phyloP scores from a whole-genome alignment of 2,113 vertebrate genomes.

The Speoplatyrhinus poulsoni region DNA sequence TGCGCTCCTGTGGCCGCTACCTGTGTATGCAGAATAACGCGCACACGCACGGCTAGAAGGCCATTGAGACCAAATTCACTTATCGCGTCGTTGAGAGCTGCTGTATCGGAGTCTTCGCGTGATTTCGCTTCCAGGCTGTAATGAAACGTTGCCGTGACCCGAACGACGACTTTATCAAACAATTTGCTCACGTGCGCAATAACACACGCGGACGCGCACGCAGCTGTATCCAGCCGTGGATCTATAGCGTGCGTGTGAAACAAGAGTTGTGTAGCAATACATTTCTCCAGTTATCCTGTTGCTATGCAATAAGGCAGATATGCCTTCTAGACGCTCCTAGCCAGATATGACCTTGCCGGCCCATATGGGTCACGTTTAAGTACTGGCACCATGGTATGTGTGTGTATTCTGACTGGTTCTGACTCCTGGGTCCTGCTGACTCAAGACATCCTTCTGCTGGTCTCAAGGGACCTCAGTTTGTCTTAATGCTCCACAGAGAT shows the following conservation, averaged over 20 bases:
- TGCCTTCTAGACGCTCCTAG: conserved; percentile 39
- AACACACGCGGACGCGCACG: not conserved
- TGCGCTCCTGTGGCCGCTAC: conserved; percentile 68
- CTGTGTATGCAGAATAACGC: conserved; percentile 58
- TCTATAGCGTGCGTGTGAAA: conserved; percentile 5
- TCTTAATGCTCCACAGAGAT: too few species aligned
- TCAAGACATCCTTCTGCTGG: conserved; percentile 34
- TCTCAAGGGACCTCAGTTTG: too few species aligned
- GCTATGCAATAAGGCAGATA: conserved; percentile 65
- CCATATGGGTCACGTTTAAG: conserved; percentile 32
- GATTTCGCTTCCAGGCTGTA: not conserved
- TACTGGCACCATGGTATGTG: conserved; percentile 20
- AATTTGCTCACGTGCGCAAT: not conserved
- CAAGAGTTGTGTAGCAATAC: conserved; percentile 12
- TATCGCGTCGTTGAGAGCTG: too few species aligned
- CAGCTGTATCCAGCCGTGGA: not conserved
- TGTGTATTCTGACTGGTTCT: not conserved
- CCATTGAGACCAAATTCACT: not conserved
- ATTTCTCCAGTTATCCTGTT: conserved; percentile 56
- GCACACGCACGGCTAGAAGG: not conserved
- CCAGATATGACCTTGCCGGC: conserved; percentile 64
- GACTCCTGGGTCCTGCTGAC: conserved; percentile 29
- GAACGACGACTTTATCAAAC: not conserved
- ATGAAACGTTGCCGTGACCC: too few species aligned
- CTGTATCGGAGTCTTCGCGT: too few species aligned